Base-by-base conservation (phyloP, 2,888 invertebrate genomes). In the Lapara coniferarum region DNA sequence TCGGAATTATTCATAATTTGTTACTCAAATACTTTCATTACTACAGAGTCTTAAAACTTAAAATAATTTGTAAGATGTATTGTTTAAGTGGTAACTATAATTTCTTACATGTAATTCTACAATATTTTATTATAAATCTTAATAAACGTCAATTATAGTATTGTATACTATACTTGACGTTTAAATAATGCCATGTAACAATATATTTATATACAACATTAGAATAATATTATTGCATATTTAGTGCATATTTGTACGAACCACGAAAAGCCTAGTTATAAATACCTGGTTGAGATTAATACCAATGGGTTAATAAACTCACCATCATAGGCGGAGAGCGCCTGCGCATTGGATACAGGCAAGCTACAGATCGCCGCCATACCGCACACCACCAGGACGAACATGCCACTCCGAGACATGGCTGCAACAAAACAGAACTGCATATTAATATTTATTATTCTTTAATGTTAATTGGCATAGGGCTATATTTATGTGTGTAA, bases 351-450 rank as follows among this genome's bases (percentile, higher is more conserved):
- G 25, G 89, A 72, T 10, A 78, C 78, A 2, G 90, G 90, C 82
- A 92, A 78, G 67, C 82, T 74, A 81, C 85, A 87, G 71, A 90
- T 77, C 53, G 88, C 88, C 68, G 87, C 86, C 67, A 91, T 74
- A 56, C 85, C 88, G 80, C 89, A 91, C 73, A 92, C 73, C 52
- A 85, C 88, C 73, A 92, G 75, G 66, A 85, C 86, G 70, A 90
- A 71, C 69, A 86, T 81, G 75, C 86, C 84, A 78, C 86, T 89
- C 77, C 87, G 85, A 75, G 88, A 85, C 93, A 93, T 93, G 75
- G 72, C 92, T 93, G 91, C 0, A 92, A 92, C 87, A 91, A 92
- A 30, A 76, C 19, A 66, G 6, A 66, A 51, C 13, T 8, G 0
- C 3, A 44, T 44, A 10, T 69, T 49, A 69, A 13, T 55, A 55